Percentiles rank a stretch among this genome's conserved stretches.
phyloP scores from a whole-genome alignment of 1,140 invertebrate genomes.

The Ladona fulva region DNA sequence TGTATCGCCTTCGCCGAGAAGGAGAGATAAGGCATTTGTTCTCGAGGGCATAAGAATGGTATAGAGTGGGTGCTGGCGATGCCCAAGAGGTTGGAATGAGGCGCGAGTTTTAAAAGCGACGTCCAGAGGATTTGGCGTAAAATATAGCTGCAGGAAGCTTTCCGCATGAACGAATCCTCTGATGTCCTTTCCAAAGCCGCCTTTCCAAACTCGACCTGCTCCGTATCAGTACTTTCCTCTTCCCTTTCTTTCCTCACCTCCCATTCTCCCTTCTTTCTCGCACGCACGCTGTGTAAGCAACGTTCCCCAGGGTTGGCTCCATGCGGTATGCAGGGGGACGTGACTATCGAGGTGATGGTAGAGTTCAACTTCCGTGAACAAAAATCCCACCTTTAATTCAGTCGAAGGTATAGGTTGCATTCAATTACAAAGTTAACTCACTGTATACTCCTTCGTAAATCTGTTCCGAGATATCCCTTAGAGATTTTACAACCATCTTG shows the following conservation, averaged over 20 bases:
- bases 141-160: not conserved
- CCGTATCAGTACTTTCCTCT: not conserved
- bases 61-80: not conserved
- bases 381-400: too few relatives aligned
- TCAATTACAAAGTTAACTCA: too few relatives aligned
- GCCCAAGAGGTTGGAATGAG: not conserved
- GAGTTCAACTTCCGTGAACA: too few relatives aligned
- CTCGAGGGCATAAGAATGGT: too few relatives aligned
- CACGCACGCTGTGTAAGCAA: not conserved
- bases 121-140: not conserved
- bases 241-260: not conserved
- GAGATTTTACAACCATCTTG: too few relatives aligned
- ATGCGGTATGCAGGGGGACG: not conserved
- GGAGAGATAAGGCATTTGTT: too few relatives aligned
- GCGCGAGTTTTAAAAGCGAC: not conserved
- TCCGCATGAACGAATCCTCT: not conserved
- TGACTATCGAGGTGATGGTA: too few relatives aligned
- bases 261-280: not conserved
- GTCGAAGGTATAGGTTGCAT: too few relatives aligned
- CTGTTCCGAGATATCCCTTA: too few relatives aligned
- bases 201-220: not conserved
- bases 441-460: too few relatives aligned
- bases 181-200: not conserved
- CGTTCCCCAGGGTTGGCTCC: not conserved
- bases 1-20: too few relatives aligned